Evolutionary conservation across 2,888 invertebrate species (phyloP).

Genomic region (Mongoloraphidia duomilia): DNA sequence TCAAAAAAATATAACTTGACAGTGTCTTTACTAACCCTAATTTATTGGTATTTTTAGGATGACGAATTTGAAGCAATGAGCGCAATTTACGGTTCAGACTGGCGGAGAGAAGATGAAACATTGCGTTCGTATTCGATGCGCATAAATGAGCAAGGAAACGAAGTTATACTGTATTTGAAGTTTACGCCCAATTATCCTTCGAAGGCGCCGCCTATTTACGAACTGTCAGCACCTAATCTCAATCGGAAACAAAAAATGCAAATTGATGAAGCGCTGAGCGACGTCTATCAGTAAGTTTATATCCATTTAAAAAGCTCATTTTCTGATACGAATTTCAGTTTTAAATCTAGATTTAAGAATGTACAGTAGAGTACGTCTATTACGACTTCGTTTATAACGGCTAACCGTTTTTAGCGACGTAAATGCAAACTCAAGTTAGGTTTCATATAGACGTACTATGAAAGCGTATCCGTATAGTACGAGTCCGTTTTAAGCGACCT

Average conservation of each 20-base stretch:
- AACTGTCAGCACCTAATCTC: slow-evolving; percentile 58
- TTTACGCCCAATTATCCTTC: slow-evolving; percentile 51
- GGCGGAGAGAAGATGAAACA: slow-evolving; percentile 42
- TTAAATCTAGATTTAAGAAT: too few relatives aligned
- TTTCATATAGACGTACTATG: too few relatives aligned
- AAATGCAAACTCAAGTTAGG: too few relatives aligned
- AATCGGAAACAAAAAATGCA: slow-evolving; percentile 39
- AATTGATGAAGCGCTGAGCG: slow-evolving; percentile 40
- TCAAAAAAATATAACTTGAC: too few relatives aligned
- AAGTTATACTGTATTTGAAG: slow-evolving; percentile 45
- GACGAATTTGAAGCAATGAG: slow-evolving; percentile 60
- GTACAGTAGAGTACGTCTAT: too few relatives aligned
- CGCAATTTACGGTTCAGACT: slow-evolving; percentile 58
- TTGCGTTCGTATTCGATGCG: slow-evolving; percentile 44
- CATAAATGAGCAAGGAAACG: slow-evolving; percentile 33
- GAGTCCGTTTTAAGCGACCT: too few relatives aligned
- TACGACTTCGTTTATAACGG: too few relatives aligned
- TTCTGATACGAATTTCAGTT: too few relatives aligned
- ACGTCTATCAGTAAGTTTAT: slow-evolving; percentile 49
- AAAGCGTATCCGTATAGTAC: too few relatives aligned
- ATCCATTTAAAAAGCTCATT: too few relatives aligned
- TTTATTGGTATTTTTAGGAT: slow-evolving; percentile 24
- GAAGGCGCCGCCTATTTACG: slow-evolving; percentile 47
- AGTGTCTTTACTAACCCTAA: too few relatives aligned
- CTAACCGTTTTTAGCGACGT: too few relatives aligned